Conservation (phyloP, 2,113 vertebrate genomes). For the Ploceus nigricollis region DNA sequence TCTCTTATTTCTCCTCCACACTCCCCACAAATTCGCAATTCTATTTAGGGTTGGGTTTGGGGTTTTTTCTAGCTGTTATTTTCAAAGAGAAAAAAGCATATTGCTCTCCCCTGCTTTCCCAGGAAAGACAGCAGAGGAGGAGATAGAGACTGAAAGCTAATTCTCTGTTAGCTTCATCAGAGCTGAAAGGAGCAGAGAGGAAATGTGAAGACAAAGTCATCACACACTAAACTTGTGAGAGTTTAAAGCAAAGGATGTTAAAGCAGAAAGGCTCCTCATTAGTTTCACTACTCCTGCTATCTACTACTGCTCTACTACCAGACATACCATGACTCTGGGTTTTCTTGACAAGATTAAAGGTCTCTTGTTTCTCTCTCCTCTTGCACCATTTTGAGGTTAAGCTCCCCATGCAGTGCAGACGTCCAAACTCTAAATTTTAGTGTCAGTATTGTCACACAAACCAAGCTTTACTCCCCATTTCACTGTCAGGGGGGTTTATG, state of each 20-base stretch:
- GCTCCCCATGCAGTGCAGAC: neutral
- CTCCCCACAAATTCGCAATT: neutral
- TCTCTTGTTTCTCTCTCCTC: neutral
- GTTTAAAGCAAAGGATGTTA: neutral
- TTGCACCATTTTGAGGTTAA: neutral
- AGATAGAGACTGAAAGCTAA: neutral
- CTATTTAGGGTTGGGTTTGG: neutral
- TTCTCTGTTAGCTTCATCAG: neutral
- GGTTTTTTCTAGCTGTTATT: neutral
- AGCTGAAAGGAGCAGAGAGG: neutral
- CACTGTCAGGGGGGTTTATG: neutral
- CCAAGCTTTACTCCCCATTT: neutral
- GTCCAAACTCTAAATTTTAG: neutral
- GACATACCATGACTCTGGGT: rapidly evolving
- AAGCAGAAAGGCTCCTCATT: neutral
- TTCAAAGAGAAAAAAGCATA: neutral
- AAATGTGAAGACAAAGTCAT: neutral
- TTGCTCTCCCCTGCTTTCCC: neutral
- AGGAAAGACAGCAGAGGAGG: neutral
- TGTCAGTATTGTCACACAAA: neutral
- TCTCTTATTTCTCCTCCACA: neutral
- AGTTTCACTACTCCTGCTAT: neutral
- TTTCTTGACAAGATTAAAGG: neutral
- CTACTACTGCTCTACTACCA: neutral
- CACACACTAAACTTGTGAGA: neutral